Evolutionary conservation across 2,888 invertebrate genomes (phyloP).

Genomic region (Lypha dubia): DNA sequence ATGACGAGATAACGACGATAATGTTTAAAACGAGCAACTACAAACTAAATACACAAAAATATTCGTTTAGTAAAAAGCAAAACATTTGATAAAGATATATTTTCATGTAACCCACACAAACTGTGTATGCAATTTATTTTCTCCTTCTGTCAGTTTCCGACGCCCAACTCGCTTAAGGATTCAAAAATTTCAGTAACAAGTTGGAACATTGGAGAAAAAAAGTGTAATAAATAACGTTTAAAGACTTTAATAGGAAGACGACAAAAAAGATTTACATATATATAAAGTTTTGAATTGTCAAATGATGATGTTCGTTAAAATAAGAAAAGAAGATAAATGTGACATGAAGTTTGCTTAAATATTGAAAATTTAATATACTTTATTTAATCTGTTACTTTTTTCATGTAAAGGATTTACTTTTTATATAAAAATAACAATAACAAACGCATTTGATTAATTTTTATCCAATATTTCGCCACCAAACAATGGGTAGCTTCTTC

Average conservation of each 20-base stretch:
- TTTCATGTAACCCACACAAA: not conserved
- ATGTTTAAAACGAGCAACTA: constrained; percentile 35
- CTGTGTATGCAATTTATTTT: not conserved
- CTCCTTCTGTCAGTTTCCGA: not conserved
- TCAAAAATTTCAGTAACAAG: not conserved
- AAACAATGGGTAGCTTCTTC: too few species aligned
- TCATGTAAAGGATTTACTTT: too few species aligned
- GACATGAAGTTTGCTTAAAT: not conserved
- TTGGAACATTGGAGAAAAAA: constrained; percentile 19
- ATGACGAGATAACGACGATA: constrained; percentile 16
- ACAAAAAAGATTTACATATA: constrained; percentile 10
- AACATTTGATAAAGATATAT: constrained; percentile 12
- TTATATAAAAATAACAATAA: too few species aligned
- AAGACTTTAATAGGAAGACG: constrained; percentile 30
- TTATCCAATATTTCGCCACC: too few species aligned
- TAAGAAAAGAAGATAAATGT: constrained; percentile 11
- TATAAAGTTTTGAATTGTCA: constrained; percentile 49
- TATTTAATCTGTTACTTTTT: too few species aligned
- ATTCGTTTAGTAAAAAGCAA: not conserved
- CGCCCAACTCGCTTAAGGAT: not conserved
- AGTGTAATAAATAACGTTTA: constrained; percentile 28
- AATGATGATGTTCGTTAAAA: constrained; percentile 55
- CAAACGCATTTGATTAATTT: too few species aligned
- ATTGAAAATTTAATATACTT: not conserved
- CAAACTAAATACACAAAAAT: constrained; percentile 2